Evolutionary conservation across 2,797 vertebrate species (phyloP).

Genomic region (Crocidura indochinensis): DNA sequence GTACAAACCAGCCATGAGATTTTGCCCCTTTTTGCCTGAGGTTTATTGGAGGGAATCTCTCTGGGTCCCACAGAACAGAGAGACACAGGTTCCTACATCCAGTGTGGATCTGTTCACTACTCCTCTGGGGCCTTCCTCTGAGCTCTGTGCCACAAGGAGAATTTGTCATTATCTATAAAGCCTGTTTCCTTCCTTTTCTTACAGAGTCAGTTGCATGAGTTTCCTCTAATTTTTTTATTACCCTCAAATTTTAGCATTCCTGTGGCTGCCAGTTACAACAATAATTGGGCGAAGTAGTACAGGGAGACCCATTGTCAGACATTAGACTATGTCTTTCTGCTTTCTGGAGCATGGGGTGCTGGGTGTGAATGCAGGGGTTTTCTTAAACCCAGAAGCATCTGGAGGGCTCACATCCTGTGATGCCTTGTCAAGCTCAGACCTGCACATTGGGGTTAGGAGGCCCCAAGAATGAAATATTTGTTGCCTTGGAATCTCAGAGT

Average conservation of each 20-base stretch:
- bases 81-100: accelerated
- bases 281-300: conserved; percentile 20
- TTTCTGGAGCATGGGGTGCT: neutral
- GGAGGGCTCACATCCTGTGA: neutral
- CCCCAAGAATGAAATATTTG: neutral
- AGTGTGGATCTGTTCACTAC: neutral
- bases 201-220: conserved; percentile 32
- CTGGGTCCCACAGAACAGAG: accelerated
- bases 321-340: neutral
- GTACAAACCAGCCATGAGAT: neutral
- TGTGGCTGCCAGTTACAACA: conserved; percentile 55
- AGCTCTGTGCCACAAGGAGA: neutral
- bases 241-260: conserved; percentile 80
- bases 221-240: conserved; percentile 81
- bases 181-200: conserved; percentile 69
- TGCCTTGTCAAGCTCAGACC: accelerated
- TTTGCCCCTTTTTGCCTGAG: accelerated
- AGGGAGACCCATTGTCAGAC: neutral
- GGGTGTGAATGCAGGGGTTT: accelerated
- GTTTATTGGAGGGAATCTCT: neutral
- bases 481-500: neutral
- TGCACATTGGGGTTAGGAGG: neutral
- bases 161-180: conserved; percentile 32
- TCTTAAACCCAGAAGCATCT: too few species aligned
- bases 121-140: neutral